phyloP scores from a whole-genome alignment of 2,113 vertebrate genomes.

The Megaceryle maxima region DNA sequence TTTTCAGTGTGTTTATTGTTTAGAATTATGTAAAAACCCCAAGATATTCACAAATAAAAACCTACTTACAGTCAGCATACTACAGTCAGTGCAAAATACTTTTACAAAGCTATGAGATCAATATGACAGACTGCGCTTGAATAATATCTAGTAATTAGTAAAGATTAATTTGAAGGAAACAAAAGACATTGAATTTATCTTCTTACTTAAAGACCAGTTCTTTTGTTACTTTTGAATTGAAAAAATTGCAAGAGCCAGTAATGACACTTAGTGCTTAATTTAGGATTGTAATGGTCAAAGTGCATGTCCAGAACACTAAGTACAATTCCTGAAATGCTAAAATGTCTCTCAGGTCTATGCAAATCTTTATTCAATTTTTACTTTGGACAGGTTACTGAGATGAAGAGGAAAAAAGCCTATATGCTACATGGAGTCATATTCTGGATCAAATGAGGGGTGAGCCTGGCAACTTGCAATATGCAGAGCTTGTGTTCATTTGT shows the following conservation, averaged over 20 bases:
- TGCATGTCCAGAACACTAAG: neutral
- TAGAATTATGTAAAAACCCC: neutral
- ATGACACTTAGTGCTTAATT: neutral
- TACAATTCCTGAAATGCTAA: neutral
- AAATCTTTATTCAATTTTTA: constrained; percentile 5
- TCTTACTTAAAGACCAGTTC: neutral
- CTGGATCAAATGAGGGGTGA: neutral
- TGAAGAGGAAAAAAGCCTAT: neutral
- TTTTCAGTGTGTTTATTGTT: neutral
- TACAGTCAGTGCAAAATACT: neutral
- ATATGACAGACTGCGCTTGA: neutral
- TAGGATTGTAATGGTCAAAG: neutral
- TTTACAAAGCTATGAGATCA: neutral
- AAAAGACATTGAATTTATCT: neutral
- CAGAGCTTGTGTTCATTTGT: neutral
- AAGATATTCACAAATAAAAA: neutral
- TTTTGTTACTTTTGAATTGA: neutral
- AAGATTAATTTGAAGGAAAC: constrained; percentile 24
- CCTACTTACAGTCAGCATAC: accelerated
- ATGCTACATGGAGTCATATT: neutral
- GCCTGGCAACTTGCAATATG: neutral
- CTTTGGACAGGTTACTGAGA: neutral
- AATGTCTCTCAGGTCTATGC: neutral
- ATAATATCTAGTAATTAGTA: neutral
- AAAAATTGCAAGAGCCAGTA: neutral